phyloP scores from a whole-genome alignment of 2,888 invertebrate species.

The Galeruca laticollis region DNA sequence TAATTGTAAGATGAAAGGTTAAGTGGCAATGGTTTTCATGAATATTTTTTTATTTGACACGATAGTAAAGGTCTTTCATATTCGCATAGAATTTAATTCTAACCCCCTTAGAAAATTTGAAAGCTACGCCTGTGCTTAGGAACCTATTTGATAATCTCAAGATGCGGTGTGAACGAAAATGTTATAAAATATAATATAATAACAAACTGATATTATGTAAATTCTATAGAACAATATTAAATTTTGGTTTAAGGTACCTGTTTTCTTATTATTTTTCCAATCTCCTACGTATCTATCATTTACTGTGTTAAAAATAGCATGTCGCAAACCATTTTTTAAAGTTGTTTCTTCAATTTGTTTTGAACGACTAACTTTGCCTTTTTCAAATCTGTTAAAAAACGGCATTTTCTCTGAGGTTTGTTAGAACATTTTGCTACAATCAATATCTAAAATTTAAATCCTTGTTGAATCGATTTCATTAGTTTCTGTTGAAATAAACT shows the following conservation, averaged over 20 bases:
- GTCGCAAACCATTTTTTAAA: slow-evolving; percentile 71
- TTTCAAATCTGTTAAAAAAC: slow-evolving; percentile 53
- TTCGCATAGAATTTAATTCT: too few relatives aligned
- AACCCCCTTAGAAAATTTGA: too few relatives aligned
- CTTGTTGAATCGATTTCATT: slow-evolving; percentile 12
- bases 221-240: too few relatives aligned
- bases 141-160: too few relatives aligned
- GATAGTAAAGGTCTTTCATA: too few relatives aligned
- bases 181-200: too few relatives aligned
- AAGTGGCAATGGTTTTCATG: too few relatives aligned
- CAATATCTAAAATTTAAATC: slow-evolving; percentile 15
- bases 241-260: slow-evolving; percentile 55
- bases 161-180: too few relatives aligned
- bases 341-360: slow-evolving; percentile 66
- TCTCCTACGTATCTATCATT: slow-evolving; percentile 72
- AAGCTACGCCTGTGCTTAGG: too few relatives aligned
- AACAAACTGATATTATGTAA: too few relatives aligned
- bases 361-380: slow-evolving; percentile 52
- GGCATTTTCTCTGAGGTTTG: slow-evolving; percentile 53
- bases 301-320: slow-evolving; percentile 70
- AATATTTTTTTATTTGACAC: too few relatives aligned
- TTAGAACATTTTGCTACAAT: background rate
- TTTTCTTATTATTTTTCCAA: slow-evolving; percentile 70
- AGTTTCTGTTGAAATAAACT: background rate
- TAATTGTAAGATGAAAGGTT: too few relatives aligned